Conservation (phyloP, 1,140 invertebrate genomes). For the Drosophila lini region DNA sequence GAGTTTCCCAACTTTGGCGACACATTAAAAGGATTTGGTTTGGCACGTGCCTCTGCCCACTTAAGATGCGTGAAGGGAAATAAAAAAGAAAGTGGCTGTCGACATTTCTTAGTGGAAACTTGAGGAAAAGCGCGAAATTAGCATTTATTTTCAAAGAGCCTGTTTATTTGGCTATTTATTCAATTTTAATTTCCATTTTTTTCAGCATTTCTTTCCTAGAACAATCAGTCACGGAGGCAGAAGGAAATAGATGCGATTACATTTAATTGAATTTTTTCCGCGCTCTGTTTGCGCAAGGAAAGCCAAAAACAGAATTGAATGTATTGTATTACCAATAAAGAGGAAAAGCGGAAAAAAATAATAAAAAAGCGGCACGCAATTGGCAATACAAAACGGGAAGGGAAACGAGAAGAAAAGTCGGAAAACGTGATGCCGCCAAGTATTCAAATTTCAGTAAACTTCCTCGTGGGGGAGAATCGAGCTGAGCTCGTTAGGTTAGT, state of each 20-base stretch:
- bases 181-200: constrained; percentile 66
- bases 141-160: constrained; percentile 69
- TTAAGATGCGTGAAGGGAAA: constrained; percentile 23
- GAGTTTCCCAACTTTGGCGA: constrained; percentile 56
- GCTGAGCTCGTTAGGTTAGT: constrained; percentile 16
- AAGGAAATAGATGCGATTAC: constrained; percentile 77
- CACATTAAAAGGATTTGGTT: constrained; percentile 79
- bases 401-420: constrained; percentile 39
- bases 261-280: constrained; percentile 78
- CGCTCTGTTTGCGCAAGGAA: constrained; percentile 39
- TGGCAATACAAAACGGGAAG: constrained; percentile 12
- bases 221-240: constrained; percentile 69
- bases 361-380: constrained; percentile 67
- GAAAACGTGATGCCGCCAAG: constrained; percentile 71
- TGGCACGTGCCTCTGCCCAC: constrained; percentile 58
- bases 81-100: constrained; percentile 21
- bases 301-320: constrained; percentile 55
- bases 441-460: constrained; percentile 71
- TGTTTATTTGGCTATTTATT: constrained; percentile 81
- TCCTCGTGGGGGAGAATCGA: constrained; percentile 3
- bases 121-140: constrained; percentile 67
- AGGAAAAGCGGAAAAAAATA: constrained; percentile 44
- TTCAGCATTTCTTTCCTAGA: constrained; percentile 11
- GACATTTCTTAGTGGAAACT: constrained; percentile 56
- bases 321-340: constrained; percentile 72